Evolutionary conservation across 2,888 invertebrate species (phyloP).

Genomic region (Eucriotettix oculatus): DNA sequence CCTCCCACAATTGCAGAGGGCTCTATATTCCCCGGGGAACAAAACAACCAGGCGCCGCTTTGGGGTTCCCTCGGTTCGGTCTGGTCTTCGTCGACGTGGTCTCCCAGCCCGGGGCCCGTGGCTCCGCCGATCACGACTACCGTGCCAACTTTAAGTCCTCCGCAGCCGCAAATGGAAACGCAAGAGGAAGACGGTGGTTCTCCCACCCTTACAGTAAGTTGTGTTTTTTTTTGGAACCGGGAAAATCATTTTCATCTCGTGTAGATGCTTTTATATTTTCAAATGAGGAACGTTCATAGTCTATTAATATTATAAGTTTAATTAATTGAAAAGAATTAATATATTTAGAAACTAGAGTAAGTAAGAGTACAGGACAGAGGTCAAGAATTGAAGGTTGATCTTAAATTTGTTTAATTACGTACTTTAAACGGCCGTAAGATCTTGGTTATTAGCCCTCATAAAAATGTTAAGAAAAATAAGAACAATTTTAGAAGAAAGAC

Average conservation of each 20-base stretch:
- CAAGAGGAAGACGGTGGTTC: background rate
- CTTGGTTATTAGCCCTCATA: no score
- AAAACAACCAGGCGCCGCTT: background rate
- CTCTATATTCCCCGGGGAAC: background rate
- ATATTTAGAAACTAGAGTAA: no score
- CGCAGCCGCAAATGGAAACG: background rate
- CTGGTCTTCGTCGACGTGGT: conserved; percentile 9
- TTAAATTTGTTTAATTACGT: no score
- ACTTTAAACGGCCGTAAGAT: no score
- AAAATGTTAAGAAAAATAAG: no score
- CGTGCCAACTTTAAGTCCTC: conserved; percentile 3
- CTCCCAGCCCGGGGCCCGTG: conserved; percentile 1
- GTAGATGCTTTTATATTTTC: no score
- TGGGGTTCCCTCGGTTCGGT: conserved; percentile 8
- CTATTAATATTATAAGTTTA: no score
- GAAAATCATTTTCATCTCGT: background rate
- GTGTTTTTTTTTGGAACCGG: background rate
- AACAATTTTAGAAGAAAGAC: no score
- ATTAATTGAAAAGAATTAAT: no score
- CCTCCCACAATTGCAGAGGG: conserved; percentile 4
- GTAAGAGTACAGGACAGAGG: no score
- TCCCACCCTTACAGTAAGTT: conserved; percentile 8
- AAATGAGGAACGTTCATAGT: no score
- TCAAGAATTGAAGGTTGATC: no score
- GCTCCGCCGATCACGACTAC: background rate